Base-by-base conservation (phyloP, 2,888 invertebrate species). In the Nymphalis c-album region DNA sequence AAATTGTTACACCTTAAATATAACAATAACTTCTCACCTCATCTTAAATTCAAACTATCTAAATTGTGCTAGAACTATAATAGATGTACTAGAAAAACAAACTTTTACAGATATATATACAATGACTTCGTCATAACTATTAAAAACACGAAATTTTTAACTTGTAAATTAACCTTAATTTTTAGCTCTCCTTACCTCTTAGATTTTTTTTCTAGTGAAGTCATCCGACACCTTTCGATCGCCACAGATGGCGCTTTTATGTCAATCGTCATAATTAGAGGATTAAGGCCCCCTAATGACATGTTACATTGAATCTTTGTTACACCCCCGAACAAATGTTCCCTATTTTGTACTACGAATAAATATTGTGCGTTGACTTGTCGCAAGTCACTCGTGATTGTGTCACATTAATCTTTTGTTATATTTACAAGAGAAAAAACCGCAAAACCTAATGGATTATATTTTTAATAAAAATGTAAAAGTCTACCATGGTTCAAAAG, bases 181-280 rank as follows among this genome's bases (percentile, higher is more conserved):
- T 48, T 61, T 60, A 60, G 46, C 45, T 48, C 53, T 64, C 64
- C 64, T 60, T 60, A 64, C 62, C 65, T 63, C 68, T 67, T 77
- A 77, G 77, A 6, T 74, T 75, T 71, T 72, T 35, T 71, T 72
- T 35, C 64, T 45, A 63, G 73, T 73, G 77, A 79, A 79, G 89
- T 82, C 87, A 92, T 81, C 87, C 87, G 91, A 91, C 91, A 91
- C 91, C 86, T 88, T 86, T 76, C 82, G 75, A 72, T 80, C 76
- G 84, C 88, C 88, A 88, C 91, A 92, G 91, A 91, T 91, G 91
- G 88, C 78, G 90, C 88, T 87, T 90, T 90, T 83, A 90, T 91
- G 90, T 90, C 92, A 91, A 91, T 91, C 87, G 91, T 90, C 91
- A 90, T 92, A 91, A 91, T 92, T 91, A 92, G 90, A 86, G 91